A percentile compares a stretch with the other conserved stretches of the same genome.
Evolutionary conservation across 2,888 invertebrate species (phyloP).

Genomic region (Drosophila percnosoma): DNA sequence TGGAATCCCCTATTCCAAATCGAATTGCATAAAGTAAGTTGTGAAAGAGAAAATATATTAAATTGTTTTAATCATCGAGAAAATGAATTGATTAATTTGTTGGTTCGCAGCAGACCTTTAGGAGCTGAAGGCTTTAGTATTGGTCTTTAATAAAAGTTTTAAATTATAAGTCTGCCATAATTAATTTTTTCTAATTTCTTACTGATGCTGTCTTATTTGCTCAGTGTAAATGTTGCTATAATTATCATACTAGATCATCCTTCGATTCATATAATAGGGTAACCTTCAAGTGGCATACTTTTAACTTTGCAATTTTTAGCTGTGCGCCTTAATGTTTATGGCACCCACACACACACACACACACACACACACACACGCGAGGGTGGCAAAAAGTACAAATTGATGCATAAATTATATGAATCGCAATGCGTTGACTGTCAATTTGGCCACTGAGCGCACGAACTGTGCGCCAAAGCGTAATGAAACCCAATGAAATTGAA

Average conservation of each 20-base stretch:
- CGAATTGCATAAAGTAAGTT: neutral
- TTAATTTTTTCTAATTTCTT: neutral
- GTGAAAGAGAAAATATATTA: neutral
- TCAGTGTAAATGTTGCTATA: neutral
- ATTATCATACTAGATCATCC: neutral
- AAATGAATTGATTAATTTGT: neutral
- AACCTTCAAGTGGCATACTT: neutral
- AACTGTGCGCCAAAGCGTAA: slow-evolving; percentile 59
- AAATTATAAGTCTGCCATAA: no score
- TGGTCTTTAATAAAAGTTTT: neutral
- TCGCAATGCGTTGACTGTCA: slow-evolving; percentile 77
- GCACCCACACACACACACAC: slow-evolving; percentile 13
- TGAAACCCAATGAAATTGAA: slow-evolving; percentile 60
- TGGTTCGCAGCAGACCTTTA: neutral
- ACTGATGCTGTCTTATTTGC: neutral
- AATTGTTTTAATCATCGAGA: neutral
- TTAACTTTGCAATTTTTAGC: neutral
- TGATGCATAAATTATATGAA: slow-evolving; percentile 72
- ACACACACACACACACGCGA: neutral
- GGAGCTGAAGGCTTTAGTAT: neutral
- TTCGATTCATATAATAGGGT: neutral
- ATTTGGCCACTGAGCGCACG: slow-evolving; percentile 55
- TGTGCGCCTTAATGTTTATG: slow-evolving; percentile 21
- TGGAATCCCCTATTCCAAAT: neutral
- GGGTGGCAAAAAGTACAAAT: slow-evolving; percentile 47